A percentile compares a stretch with the other conserved stretches of the same genome.
phyloP scores from a whole-genome alignment of 1,140 invertebrate genomes.

The Polyergus mexicanus region DNA sequence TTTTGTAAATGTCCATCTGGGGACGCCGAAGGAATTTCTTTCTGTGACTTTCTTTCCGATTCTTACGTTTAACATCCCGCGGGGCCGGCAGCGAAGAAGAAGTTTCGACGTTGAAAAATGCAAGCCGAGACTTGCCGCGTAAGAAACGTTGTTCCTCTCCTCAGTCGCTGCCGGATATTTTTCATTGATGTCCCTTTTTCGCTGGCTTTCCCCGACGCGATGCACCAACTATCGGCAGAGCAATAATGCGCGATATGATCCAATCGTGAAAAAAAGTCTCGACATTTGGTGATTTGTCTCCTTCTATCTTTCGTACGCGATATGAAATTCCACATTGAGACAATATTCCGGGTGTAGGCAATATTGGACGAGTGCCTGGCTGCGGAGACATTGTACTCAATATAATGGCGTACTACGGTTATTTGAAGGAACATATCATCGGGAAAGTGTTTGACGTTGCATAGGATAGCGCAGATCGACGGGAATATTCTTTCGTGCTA shows the following conservation, averaged over 20 bases:
- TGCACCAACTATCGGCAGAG: slow-evolving; percentile 14
- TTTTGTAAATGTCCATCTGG: slow-evolving; percentile 62
- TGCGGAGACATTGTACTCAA: slow-evolving; percentile 40
- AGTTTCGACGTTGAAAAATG: slow-evolving; percentile 75
- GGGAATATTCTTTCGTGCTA: slow-evolving; percentile 23
- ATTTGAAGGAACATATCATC: slow-evolving; percentile 21
- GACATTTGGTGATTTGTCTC: slow-evolving; percentile 63
- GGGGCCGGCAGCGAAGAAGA: slow-evolving; percentile 41
- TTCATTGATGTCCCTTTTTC: slow-evolving; percentile 56
- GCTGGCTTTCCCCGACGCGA: not conserved
- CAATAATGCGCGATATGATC: slow-evolving; percentile 37
- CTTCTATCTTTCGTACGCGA: slow-evolving; percentile 3
- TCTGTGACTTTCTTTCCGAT: slow-evolving; percentile 67
- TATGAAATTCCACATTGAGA: slow-evolving; percentile 56
- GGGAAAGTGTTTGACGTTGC: slow-evolving; percentile 15
- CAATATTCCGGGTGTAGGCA: slow-evolving; percentile 21
- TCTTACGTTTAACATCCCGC: slow-evolving; percentile 55
- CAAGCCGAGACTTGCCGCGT: slow-evolving; percentile 52
- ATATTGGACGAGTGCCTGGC: slow-evolving; percentile 47
- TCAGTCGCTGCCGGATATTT: slow-evolving; percentile 51
- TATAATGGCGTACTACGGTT: slow-evolving; percentile 42
- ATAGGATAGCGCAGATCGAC: not conserved
- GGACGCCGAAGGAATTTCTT: slow-evolving; percentile 55
- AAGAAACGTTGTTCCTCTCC: not conserved
- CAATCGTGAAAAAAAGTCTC: slow-evolving; percentile 46